Percentiles rank a stretch among this genome's conserved stretches.
These are phyloP conservation scores for Spialia ferax DNA, from an alignment of 2,888 invertebrate species.

Conservation along the genomic window DNA sequence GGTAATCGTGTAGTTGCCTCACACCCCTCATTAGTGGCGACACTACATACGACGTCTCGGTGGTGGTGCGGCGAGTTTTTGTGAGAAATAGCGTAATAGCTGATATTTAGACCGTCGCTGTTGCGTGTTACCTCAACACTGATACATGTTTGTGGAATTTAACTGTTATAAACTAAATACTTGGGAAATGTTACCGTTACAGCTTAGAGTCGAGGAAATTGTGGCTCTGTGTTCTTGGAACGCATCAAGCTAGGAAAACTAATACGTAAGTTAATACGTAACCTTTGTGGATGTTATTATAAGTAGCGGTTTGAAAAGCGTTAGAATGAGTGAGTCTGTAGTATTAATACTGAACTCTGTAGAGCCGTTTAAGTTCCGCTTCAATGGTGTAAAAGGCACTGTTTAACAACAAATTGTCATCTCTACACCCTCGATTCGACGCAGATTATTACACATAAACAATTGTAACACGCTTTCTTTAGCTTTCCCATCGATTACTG, in stretches of 20 bases:
- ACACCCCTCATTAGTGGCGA: constrained; percentile 31
- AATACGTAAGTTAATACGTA: background rate
- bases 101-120: constrained; percentile 23
- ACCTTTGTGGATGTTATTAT: constrained; percentile 3
- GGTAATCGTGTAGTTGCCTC: constrained; percentile 26
- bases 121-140: constrained; percentile 23
- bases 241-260: background rate
- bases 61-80: constrained; percentile 20
- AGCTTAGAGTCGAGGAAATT: background rate
- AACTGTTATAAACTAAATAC: constrained; percentile 23
- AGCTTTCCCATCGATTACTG: constrained; percentile 64
- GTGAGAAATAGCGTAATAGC: constrained; percentile 27
- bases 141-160: constrained; percentile 27
- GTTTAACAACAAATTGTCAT: constrained; percentile 18
- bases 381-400: constrained; percentile 1
- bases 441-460: constrained; percentile 35
- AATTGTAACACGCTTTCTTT: constrained; percentile 38
- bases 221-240: background rate
- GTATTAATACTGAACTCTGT: background rate
- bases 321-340: background rate
- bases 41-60: constrained; percentile 22
- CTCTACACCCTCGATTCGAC: constrained; percentile 25
- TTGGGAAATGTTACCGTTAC: constrained; percentile 17
- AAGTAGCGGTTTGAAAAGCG: background rate
- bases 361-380: background rate